Percentiles rank a stretch among this genome's conserved stretches.
These are phyloP conservation scores for Cephonodes hylas DNA, from an alignment of 2,888 invertebrate species.

Conservation along the genomic window DNA sequence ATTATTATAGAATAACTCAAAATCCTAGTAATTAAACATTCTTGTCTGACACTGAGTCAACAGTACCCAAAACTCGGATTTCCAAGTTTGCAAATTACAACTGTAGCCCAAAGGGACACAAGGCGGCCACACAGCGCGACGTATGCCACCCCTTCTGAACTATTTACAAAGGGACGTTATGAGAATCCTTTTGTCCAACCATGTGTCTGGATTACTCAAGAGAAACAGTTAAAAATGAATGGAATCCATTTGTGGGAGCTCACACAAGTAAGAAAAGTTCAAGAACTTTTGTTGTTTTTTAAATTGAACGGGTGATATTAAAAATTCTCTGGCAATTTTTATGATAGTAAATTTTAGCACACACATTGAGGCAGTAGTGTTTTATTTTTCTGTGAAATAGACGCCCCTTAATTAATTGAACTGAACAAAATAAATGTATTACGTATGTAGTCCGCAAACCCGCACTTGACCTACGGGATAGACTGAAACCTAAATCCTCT, in stretches of 20 bases:
- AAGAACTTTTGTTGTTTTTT: too few relatives aligned
- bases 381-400: too few relatives aligned
- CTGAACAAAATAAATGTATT: too few relatives aligned
- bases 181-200: not conserved
- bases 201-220: not conserved
- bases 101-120: not conserved
- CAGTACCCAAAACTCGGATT: not conserved
- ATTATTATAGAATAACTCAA: not conserved
- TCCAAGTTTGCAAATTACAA: not conserved
- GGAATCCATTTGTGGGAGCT: not conserved
- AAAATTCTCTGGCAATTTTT: too few relatives aligned
- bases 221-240: not conserved
- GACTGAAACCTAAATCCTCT: too few relatives aligned
- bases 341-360: too few relatives aligned
- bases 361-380: too few relatives aligned
- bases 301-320: not conserved
- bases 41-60: not conserved
- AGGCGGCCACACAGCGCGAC: not conserved
- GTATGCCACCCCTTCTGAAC: not conserved
- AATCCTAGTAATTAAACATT: not conserved
- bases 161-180: slow-evolving; percentile 8
- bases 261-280: too few relatives aligned
- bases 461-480: too few relatives aligned
- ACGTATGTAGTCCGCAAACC: too few relatives aligned
- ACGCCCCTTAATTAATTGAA: too few relatives aligned